phyloP scores from a whole-genome alignment of 2,888 invertebrate species.

The Pomacea canaliculata region DNA sequence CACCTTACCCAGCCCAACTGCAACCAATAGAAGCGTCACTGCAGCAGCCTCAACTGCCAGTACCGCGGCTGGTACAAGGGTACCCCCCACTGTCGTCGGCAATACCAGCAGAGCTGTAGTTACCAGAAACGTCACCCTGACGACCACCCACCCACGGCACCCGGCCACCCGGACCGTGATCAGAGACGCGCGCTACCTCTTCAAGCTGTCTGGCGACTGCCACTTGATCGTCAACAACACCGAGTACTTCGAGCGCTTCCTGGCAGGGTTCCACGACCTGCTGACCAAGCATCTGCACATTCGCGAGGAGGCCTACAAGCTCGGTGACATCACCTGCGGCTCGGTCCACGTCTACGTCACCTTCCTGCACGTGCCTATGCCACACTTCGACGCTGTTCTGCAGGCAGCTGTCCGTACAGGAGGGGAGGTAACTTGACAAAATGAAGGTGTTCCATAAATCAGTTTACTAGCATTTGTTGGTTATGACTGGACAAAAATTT shows the following conservation, averaged over 20 bases:
- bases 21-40: neutral
- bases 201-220: conserved; percentile 33
- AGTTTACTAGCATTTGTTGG: too few species aligned
- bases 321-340: conserved; percentile 36
- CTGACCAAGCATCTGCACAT: conserved; percentile 32
- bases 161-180: neutral
- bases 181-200: conserved; percentile 22
- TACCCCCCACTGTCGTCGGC: neutral
- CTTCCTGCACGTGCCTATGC: conserved; percentile 27
- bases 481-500: too few species aligned
- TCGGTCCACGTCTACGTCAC: conserved; percentile 28
- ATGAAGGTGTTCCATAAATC: too few species aligned
- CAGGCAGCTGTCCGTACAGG: conserved; percentile 10
- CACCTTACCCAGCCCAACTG: neutral
- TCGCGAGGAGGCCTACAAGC: conserved; percentile 26
- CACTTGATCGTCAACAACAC: conserved; percentile 30
- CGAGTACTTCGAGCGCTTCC: conserved; percentile 35
- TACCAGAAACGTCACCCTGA: neutral
- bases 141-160: neutral
- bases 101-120: neutral
- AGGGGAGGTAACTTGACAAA: conserved; percentile 2
- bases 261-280: conserved; percentile 35
- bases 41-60: neutral
- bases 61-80: neutral
- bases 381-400: conserved; percentile 12